These are phyloP conservation scores for Ptilonorhynchus violaceus DNA, from an alignment of 2,113 vertebrate species.

Conservation along the genomic window DNA sequence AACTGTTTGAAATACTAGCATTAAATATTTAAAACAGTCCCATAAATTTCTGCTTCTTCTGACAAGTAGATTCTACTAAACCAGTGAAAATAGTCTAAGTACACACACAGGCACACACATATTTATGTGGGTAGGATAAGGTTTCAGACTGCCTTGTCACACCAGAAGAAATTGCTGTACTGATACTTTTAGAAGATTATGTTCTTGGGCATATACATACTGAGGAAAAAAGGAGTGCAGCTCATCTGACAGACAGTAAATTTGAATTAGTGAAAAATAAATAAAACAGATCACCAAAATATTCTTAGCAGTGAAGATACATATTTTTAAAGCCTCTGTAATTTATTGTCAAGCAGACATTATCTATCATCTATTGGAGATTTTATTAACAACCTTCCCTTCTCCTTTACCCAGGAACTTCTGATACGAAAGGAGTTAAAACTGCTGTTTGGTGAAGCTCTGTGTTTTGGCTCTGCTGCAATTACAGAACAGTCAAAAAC, in stretches of 20 bases:
- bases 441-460: background rate
- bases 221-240: background rate
- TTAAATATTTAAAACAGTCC: background rate
- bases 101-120: background rate
- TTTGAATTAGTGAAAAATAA: background rate
- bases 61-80: background rate
- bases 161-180: background rate
- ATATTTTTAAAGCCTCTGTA: background rate
- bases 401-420: background rate
- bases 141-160: background rate
- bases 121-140: background rate
- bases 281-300: background rate
- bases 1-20: background rate
- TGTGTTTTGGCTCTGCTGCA: background rate
- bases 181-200: background rate
- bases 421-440: background rate
- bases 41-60: background rate
- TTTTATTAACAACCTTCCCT: background rate
- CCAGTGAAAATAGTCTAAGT: background rate
- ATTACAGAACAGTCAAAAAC: background rate
- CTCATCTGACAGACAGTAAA: background rate
- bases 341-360: background rate
- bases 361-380: background rate
- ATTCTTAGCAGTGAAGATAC: background rate
- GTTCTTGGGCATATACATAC: background rate